These are phyloP conservation scores for Ptychadena robeensis DNA, from an alignment of 2,797 vertebrate species.

Conservation along the genomic window DNA sequence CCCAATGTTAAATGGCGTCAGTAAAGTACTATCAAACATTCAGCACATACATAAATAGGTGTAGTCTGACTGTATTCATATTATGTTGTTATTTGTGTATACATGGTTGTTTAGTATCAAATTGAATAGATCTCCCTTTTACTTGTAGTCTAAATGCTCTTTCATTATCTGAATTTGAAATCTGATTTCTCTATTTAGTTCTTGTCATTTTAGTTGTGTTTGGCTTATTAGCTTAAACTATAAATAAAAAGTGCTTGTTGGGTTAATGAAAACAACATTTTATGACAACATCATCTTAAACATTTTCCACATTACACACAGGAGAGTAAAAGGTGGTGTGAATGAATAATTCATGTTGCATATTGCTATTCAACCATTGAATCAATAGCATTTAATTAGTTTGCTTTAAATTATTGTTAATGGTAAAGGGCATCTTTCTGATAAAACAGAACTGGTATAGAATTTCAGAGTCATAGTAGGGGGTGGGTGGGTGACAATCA, in stretches of 20 bases:
- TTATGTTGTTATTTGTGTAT: too few species aligned
- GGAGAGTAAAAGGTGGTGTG: not conserved
- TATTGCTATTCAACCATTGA: conserved; percentile 3
- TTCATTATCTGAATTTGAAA: too few species aligned
- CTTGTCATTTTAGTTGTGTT: too few species aligned
- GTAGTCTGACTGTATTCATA: too few species aligned
- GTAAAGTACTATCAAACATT: too few species aligned
- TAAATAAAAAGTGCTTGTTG: not conserved
- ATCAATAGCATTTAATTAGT: conserved; percentile 22
- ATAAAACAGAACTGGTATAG: not conserved
- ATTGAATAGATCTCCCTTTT: too few species aligned
- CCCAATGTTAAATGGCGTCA: too few species aligned
- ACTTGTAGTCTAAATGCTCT: too few species aligned
- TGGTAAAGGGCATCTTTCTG: not conserved
- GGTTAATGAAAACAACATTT: not conserved
- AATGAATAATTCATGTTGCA: conserved; percentile 25
- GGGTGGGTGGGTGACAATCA: not conserved
- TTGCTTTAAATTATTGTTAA: not conserved
- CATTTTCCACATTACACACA: not conserved
- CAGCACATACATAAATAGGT: too few species aligned
- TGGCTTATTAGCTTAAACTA: not conserved
- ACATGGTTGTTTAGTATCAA: too few species aligned
- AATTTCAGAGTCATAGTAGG: not conserved
- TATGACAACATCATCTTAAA: conserved; percentile 6
- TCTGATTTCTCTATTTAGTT: too few species aligned